Conservation (phyloP, 2,113 vertebrate genomes). For the Chroicocephalus ridibundus region DNA sequence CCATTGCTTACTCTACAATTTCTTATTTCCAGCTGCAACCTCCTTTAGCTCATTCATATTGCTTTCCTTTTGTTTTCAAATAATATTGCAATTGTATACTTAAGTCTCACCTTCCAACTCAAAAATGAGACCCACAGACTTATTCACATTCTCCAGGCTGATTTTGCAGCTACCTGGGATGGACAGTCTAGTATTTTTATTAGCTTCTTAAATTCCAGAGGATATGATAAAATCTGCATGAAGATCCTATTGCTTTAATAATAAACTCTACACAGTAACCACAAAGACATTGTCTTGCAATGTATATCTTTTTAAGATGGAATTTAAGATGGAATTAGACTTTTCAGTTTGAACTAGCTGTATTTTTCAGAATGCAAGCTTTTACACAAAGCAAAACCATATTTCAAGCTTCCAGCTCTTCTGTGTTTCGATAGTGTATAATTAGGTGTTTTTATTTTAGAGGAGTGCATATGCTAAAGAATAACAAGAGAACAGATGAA, state of each 20-base stretch:
- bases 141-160: neutral
- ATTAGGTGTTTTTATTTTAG: neutral
- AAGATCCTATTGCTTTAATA: neutral
- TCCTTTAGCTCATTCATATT: neutral
- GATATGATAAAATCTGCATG: neutral
- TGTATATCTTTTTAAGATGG: neutral
- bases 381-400: neutral
- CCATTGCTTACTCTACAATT: neutral
- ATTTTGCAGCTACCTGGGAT: neutral
- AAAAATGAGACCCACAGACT: neutral
- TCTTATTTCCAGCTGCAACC: neutral
- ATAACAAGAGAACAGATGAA: neutral
- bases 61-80: neutral
- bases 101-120: neutral
- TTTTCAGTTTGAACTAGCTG: neutral
- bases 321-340: neutral
- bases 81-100: neutral
- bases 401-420: neutral
- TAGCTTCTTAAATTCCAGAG: neutral
- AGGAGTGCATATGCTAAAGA: neutral
- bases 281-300: neutral
- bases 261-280: neutral
- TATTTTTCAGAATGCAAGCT: neutral
- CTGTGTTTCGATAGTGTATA: neutral
- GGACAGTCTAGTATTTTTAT: neutral